phyloP scores from a whole-genome alignment of 2,888 invertebrate species.

The Trichacis sp. region DNA sequence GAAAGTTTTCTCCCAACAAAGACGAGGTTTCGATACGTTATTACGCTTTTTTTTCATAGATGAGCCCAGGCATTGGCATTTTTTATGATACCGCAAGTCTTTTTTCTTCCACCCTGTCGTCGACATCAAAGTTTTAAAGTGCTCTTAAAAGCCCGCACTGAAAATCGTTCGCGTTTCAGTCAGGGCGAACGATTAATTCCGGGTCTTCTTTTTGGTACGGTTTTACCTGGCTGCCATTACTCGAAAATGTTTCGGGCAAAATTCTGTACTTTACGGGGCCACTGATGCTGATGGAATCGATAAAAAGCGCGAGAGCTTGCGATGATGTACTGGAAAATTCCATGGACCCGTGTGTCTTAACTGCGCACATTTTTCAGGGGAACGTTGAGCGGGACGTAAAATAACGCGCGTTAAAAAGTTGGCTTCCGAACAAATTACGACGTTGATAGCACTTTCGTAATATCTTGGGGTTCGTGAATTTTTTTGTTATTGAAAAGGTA shows the following conservation, averaged over 20 bases:
- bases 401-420: background rate
- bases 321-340: background rate
- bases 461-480: background rate
- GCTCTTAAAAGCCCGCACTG: slow-evolving; percentile 30
- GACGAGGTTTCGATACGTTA: slow-evolving; percentile 51
- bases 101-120: slow-evolving; percentile 33
- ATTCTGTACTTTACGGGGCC: slow-evolving; percentile 12
- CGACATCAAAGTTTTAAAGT: slow-evolving; percentile 38
- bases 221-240: slow-evolving; percentile 11
- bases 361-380: background rate
- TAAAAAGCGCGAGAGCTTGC: slow-evolving; percentile 7
- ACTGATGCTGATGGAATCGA: slow-evolving; percentile 13
- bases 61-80: slow-evolving; percentile 15
- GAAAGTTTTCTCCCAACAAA: background rate
- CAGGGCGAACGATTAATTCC: slow-evolving; percentile 25
- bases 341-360: background rate
- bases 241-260: slow-evolving; percentile 14
- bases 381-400: background rate
- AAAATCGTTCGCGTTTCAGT: slow-evolving; percentile 30
- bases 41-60: slow-evolving; percentile 23
- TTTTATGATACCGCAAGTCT: slow-evolving; percentile 21
- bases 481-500: background rate
- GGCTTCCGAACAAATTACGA: background rate
- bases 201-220: slow-evolving; percentile 12
- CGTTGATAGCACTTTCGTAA: background rate